These are phyloP conservation scores for Machimus atricapillus DNA, from an alignment of 2,888 invertebrate genomes.

Conservation along the genomic window DNA sequence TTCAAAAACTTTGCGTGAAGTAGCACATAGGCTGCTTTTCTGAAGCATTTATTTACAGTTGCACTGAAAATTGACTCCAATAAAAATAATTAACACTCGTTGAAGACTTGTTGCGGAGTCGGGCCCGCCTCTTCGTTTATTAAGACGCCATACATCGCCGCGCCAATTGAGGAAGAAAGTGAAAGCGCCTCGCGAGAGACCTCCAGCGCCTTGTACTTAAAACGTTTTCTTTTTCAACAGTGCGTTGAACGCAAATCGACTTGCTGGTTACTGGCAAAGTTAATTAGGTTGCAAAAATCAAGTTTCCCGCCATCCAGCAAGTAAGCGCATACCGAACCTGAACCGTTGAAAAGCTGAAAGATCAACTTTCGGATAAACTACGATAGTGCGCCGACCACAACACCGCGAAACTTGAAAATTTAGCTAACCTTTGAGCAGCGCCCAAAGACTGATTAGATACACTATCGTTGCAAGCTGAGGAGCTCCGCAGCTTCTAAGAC, in stretches of 20 bases:
- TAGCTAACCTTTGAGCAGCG: background rate
- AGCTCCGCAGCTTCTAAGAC: background rate
- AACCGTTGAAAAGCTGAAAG: background rate
- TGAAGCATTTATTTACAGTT: background rate
- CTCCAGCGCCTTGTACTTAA: background rate
- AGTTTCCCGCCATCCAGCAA: background rate
- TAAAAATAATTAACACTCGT: background rate
- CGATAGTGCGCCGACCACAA: background rate
- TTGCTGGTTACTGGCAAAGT: background rate
- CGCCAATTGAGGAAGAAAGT: background rate
- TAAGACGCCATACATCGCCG: background rate
- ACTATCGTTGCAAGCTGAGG: background rate
- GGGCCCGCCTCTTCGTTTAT: background rate
- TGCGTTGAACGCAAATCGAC: background rate
- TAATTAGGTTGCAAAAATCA: background rate
- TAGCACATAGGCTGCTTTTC: background rate
- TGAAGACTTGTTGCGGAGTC: background rate
- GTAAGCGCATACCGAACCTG: background rate
- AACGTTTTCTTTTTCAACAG: background rate
- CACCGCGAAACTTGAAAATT: background rate
- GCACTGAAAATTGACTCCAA: background rate
- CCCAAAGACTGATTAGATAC: background rate
- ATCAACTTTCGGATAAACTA: background rate
- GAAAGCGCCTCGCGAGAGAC: background rate
- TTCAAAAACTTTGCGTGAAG: background rate